These are phyloP conservation scores for Druceiella hillmani DNA, from an alignment of 2,888 invertebrate genomes.

Conservation along the genomic window DNA sequence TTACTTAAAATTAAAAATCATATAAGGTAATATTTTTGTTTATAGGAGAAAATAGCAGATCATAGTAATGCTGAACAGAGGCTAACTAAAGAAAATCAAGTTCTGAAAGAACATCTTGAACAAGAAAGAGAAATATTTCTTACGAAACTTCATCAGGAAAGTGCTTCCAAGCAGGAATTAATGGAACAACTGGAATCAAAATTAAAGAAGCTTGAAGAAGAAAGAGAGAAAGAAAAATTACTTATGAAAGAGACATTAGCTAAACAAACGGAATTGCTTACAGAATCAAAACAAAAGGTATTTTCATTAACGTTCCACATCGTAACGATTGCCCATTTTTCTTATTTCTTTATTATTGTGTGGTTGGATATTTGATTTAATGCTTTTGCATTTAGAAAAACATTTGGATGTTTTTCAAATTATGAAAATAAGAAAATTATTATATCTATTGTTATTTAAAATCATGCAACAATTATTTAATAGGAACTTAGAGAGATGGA, in stretches of 20 bases:
- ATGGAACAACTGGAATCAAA: conserved; percentile 45
- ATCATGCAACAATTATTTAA: neutral
- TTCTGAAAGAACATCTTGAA: conserved; percentile 41
- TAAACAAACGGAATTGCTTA: conserved; percentile 38
- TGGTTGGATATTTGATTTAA: neutral
- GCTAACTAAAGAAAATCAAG: conserved; percentile 42
- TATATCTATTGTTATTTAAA: conserved; percentile 1
- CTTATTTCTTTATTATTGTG: neutral
- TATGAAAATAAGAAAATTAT: conserved; percentile 32
- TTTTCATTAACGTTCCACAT: conserved; percentile 2
- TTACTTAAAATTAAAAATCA: no score
- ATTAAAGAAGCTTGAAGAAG: conserved; percentile 44
- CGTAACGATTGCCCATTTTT: neutral
- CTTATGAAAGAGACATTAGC: conserved; percentile 36
- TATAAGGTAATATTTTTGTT: no score
- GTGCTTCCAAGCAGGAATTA: conserved; percentile 47
- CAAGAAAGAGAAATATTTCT: conserved; percentile 50
- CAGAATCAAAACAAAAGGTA: conserved; percentile 44
- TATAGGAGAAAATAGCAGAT: conserved; percentile 39
- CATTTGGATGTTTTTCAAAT: neutral
- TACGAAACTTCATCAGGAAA: conserved; percentile 42
- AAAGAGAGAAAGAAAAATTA: conserved; percentile 39
- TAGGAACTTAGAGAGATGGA: conserved; percentile 29
- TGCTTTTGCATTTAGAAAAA: conserved; percentile 6
- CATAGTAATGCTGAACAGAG: conserved; percentile 40